Conservation (phyloP, 37 sponge, comb jelly and placozoan species). For the Geodia barretti region DNA sequence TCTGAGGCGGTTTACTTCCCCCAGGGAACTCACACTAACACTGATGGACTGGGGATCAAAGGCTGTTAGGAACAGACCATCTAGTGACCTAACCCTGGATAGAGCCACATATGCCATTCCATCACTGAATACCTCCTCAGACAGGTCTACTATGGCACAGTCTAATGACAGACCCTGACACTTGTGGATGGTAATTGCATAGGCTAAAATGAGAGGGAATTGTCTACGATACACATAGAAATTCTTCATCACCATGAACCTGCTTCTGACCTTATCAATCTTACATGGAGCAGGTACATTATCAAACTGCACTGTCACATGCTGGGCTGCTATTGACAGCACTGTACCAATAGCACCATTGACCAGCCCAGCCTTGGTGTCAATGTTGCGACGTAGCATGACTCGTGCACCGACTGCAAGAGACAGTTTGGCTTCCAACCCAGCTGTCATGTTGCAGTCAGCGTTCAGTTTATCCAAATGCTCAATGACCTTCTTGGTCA, state of each 20-base stretch:
- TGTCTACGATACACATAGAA: conserved; percentile 47
- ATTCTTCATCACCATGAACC: conserved; percentile 40
- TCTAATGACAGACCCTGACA: too few relatives aligned
- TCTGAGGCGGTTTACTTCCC: too few relatives aligned
- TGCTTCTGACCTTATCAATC: conserved; percentile 32
- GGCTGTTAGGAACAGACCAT: too few relatives aligned
- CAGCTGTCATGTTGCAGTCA: conserved; percentile 64
- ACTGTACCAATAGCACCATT: conserved; percentile 72
- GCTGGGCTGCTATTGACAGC: not conserved
- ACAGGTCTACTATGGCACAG: conserved; percentile 65
- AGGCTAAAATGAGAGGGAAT: conserved; percentile 54
- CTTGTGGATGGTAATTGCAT: conserved; percentile 62
- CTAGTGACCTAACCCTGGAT: conserved; percentile 46
- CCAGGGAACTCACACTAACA: too few relatives aligned
- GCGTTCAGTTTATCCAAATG: conserved; percentile 59
- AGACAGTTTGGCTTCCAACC: conserved; percentile 33
- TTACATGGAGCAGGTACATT: conserved; percentile 14
- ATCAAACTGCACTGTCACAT: conserved; percentile 62
- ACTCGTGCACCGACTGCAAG: conserved; percentile 67
- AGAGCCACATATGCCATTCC: conserved; percentile 70
- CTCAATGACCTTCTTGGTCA: conserved; percentile 39
- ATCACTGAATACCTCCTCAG: conserved; percentile 30
- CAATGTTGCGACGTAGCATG: conserved; percentile 68
- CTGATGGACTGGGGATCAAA: too few relatives aligned
- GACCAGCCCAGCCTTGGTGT: conserved; percentile 51